Evolutionary conservation across 2,888 invertebrate genomes (phyloP).

Genomic region (Drosophila yooni): DNA sequence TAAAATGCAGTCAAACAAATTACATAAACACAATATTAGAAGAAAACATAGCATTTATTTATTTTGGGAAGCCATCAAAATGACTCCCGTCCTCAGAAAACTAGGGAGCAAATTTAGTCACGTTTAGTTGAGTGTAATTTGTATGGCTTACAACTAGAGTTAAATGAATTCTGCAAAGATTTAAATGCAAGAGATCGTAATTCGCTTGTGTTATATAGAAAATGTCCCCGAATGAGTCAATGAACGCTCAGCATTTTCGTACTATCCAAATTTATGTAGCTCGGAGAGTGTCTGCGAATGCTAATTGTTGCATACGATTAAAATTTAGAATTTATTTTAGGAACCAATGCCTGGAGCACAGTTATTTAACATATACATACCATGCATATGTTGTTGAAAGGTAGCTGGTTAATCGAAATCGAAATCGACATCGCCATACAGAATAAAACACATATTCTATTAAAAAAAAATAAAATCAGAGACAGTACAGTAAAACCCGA

Average conservation of each 20-base stretch:
- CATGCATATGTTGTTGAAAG: conserved; percentile 17
- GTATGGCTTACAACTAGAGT: conserved; percentile 41
- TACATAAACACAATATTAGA: background rate
- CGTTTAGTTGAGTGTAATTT: conserved; percentile 26
- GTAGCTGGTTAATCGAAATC: conserved; percentile 41
- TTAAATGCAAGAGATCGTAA: conserved; percentile 1
- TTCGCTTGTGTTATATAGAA: conserved; percentile 15
- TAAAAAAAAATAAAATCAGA: background rate
- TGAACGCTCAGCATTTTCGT: conserved; percentile 25
- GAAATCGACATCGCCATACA: conserved; percentile 35
- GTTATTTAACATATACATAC: conserved; percentile 36
- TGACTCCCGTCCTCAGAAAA: background rate
- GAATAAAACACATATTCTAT: conserved; percentile 17
- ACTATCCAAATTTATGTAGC: conserved; percentile 38
- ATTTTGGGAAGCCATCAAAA: conserved; percentile 41
- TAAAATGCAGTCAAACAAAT: background rate
- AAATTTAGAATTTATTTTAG: conserved; percentile 15
- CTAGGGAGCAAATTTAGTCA: background rate
- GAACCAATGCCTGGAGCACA: conserved; percentile 13
- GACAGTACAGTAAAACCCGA: conserved; percentile 33
- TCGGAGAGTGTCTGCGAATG: conserved; percentile 33
- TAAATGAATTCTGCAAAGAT: background rate
- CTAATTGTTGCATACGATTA: conserved; percentile 30
- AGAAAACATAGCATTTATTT: background rate
- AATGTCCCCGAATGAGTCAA: conserved; percentile 44